These are phyloP conservation scores for Hemiprocne comata DNA, from an alignment of 2,113 vertebrate species.

Conservation along the genomic window DNA sequence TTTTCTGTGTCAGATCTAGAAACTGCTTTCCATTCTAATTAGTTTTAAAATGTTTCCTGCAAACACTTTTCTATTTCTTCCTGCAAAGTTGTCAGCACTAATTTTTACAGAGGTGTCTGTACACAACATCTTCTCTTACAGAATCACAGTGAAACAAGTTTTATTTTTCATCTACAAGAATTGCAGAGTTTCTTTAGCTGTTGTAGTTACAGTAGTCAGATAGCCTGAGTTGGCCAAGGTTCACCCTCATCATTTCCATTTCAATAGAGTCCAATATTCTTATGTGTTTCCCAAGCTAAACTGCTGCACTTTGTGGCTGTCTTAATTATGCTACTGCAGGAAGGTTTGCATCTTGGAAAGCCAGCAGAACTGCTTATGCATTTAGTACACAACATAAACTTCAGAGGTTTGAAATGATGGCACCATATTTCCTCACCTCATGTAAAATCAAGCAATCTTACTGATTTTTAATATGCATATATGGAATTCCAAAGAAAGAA, in stretches of 20 bases:
- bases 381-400: background rate
- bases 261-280: background rate
- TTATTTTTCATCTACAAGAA: background rate
- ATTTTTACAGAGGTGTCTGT: background rate
- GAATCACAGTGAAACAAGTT: background rate
- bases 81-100: background rate
- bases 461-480: background rate
- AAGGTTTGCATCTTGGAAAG: background rate
- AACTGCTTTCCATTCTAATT: constrained; percentile 36
- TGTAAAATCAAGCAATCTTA: background rate
- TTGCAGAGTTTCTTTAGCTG: background rate
- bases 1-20: background rate
- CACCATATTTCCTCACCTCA: background rate
- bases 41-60: background rate
- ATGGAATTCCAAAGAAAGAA: background rate
- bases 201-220: background rate
- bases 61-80: constrained; percentile 11
- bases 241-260: background rate
- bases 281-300: background rate
- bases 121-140: background rate
- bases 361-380: background rate
- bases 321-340: background rate
- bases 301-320: background rate
- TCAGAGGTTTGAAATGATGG: background rate
- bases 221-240: background rate